phyloP scores from a whole-genome alignment of 2,113 vertebrate species.

The Campylorhamphus procurvoides region DNA sequence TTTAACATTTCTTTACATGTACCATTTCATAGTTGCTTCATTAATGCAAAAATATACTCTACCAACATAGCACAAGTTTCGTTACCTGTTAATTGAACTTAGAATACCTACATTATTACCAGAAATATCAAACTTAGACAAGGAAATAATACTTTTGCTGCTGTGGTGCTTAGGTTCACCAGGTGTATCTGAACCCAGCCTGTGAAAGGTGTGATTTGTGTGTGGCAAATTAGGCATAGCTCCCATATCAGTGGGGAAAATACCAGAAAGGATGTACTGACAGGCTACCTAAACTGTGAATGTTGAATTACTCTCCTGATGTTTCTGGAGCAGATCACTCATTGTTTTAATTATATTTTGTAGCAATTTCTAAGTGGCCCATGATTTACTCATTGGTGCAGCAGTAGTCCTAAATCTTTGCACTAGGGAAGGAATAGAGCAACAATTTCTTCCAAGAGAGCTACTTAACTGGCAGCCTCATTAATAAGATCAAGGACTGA shows the following conservation, averaged over 20 bases:
- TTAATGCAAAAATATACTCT: conserved; percentile 45
- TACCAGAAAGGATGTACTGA: background rate
- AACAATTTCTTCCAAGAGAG: background rate
- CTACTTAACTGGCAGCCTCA: background rate
- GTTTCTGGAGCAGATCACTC: background rate
- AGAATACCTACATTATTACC: background rate
- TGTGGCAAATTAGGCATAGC: background rate
- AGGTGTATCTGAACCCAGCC: background rate
- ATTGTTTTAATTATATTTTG: background rate
- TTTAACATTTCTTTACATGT: conserved; percentile 23
- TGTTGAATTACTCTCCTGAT: background rate
- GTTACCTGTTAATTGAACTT: background rate
- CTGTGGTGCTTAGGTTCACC: background rate
- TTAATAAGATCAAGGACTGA: background rate
- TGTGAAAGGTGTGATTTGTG: fast-evolving
- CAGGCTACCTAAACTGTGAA: background rate
- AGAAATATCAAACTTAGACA: background rate
- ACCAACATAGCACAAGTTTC: background rate
- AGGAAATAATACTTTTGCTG: background rate
- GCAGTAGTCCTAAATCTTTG: background rate
- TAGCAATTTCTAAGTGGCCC: background rate
- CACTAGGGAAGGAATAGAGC: background rate
- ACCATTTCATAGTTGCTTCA: conserved; percentile 19
- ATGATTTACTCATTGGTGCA: background rate
- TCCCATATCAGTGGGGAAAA: background rate